Evolutionary conservation across 2,113 vertebrate genomes (phyloP), one percentile per base, ranked within the genome.

Genomic region (Rhadina sibilatrix): DNA sequence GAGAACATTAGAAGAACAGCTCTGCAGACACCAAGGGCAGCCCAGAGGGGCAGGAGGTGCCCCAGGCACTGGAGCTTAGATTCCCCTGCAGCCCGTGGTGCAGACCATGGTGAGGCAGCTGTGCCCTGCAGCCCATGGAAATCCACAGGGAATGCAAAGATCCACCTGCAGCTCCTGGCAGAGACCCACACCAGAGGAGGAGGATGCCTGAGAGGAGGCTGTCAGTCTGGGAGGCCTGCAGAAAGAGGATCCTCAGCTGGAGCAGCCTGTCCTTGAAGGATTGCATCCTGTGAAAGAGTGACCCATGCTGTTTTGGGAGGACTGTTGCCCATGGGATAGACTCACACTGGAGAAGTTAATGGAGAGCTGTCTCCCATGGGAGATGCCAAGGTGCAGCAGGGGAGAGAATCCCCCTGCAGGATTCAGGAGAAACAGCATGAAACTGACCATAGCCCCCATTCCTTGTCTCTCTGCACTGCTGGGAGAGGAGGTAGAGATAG

Each of bases 21-120:
- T 20, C 23, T 64, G 40, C 40, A 49, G 24, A 7, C 12, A 12
- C 42, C 35, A 16, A 30, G 24, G 30, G 24, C 60, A 20, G 15
- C 5, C 0, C 15, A 47, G 59, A 56, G 12, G 35, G 14, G 12
- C 4, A 49, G 24, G 15, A 85, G 24, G 15, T 47, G 42, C 19
- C n/a, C 12, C 82, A n/a, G 59, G n/a, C 0, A 9, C 15, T 0
- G 1, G 21, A 53, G 47, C 12, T 54, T 57, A 3, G 27, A 17
- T 31, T 37, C 2, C 11, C 25, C 47, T 72, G 38, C 21, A 68
- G 76, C 24, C 37, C 0, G 0, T 42, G 25, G 15, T 35, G 31
- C 8, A 30, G 63, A 2, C 28, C 28, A 14, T 22, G 52, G 50
- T 12, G 27, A 56, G 9, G 9, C 33, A 46, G 40, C 78, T 47